Percentiles rank a stretch among this genome's conserved stretches.
Evolutionary conservation across 2,888 invertebrate genomes (phyloP).

Genomic region (Temnothorax rugatulus): DNA sequence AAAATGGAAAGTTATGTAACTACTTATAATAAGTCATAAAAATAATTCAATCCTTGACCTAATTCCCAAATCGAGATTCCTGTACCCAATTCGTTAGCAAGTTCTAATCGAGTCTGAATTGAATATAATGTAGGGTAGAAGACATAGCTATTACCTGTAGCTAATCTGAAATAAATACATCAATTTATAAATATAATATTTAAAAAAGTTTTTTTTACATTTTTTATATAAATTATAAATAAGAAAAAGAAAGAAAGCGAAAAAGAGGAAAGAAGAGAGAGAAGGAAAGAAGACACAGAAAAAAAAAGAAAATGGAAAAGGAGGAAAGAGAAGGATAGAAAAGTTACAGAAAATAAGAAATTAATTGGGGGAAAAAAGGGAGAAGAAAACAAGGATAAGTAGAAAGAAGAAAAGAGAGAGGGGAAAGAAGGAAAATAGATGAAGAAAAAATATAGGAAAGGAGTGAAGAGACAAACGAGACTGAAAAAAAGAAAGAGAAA

Average conservation of each 20-base stretch:
- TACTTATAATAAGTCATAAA: conserved; percentile 94
- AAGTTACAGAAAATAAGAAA: background rate
- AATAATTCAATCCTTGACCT: conserved; percentile 98
- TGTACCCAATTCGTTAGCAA: conserved; percentile 93
- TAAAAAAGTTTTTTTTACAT: background rate
- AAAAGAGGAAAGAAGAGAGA: background rate
- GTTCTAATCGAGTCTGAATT: conserved; percentile 92
- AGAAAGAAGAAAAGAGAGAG: background rate
- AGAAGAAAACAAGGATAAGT: background rate
- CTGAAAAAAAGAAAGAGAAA: background rate
- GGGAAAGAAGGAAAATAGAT: background rate
- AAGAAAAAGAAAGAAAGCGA: background rate
- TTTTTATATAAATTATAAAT: conserved; percentile 26
- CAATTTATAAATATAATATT: conserved; percentile 33
- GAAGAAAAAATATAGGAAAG: background rate
- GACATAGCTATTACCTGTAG: conserved; percentile 91
- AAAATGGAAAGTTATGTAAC: conserved; percentile 63
- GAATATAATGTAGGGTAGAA: conserved; percentile 97
- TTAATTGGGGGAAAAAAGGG: background rate
- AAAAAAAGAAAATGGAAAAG: background rate
- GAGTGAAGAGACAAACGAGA: background rate
- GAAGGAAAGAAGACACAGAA: background rate
- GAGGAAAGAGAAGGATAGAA: background rate
- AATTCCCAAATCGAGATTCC: conserved; percentile 98
- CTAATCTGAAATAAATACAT: conserved; percentile 87